These are phyloP conservation scores for Stegostoma tigrinum DNA, from an alignment of 2,113 vertebrate species.

Conservation along the genomic window DNA sequence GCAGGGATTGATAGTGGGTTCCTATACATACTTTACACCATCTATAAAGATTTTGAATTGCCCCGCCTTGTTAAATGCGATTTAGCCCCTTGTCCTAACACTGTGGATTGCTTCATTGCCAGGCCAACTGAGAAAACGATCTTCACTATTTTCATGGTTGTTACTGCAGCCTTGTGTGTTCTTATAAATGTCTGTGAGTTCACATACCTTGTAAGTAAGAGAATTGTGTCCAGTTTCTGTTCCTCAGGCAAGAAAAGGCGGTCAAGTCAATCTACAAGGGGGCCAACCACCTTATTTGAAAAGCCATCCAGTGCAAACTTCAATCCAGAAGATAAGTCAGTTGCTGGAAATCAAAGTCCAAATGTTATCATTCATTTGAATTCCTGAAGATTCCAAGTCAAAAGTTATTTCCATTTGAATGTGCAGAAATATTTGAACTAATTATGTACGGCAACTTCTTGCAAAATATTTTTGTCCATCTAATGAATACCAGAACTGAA, in stretches of 20 bases:
- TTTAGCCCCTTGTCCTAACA: conserved; percentile 72
- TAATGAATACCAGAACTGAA: not conserved
- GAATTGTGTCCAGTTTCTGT: conserved; percentile 39
- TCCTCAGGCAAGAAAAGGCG: no score
- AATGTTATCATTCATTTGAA: not conserved
- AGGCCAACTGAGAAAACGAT: conserved; percentile 86
- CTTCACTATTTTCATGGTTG: conserved; percentile 92
- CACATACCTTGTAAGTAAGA: conserved; percentile 74
- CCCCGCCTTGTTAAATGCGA: conserved; percentile 75
- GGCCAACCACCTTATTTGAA: not conserved
- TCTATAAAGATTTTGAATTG: conserved; percentile 78
- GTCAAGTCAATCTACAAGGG: not conserved
- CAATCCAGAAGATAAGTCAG: not conserved
- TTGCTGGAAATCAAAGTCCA: not conserved
- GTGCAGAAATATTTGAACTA: not conserved
- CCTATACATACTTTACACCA: conserved; percentile 69
- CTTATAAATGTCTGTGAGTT: conserved; percentile 74
- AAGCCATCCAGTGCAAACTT: not conserved
- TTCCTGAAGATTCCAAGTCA: not conserved
- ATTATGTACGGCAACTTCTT: not conserved
- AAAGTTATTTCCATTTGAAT: not conserved
- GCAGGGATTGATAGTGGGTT: conserved; percentile 69
- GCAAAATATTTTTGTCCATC: not conserved
- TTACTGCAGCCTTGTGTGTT: conserved; percentile 69
- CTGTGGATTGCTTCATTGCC: conserved; percentile 89